Base-by-base conservation (phyloP, 1,140 invertebrate species). In the Drosophila bipectinata region DNA sequence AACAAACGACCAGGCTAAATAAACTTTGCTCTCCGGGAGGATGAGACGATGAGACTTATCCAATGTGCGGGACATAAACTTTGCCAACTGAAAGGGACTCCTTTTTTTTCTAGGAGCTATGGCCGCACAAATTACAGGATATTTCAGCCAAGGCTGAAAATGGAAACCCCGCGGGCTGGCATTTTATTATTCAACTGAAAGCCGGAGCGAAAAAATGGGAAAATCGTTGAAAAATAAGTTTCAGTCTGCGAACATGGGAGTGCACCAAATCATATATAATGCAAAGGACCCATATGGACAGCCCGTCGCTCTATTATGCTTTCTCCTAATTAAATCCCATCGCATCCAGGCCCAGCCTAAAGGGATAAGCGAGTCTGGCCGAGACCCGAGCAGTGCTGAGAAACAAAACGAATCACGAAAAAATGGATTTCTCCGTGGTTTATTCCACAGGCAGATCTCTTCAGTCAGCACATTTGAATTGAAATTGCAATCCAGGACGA, bases 51-150 rank as follows among this genome's bases (percentile, higher is more conserved):
- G 68, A 44, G 41, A 77, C 72, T 77, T 67, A 72, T 67, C 62
- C 76, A 69, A 79, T 71, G 68, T 72, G 74, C 69, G 64, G 60
- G 51, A 52, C 69, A 78, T 81, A 78, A 85, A 79, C 66, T 78
- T 69, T 68, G 37, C 48, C 73, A 32, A 4, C 62, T 39, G 49
- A 74, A 74, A 53, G 32, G 30, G 54, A 58, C 61, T 48, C 32
- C 14, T 37, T 32, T 45, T 44, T 18, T 47, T 9, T 39, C 21
- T 26, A 69, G 63, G 30, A 53, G 62, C 48, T 55, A 62, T 44
- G 41, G 5, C 63, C 41, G 44, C 51, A 59, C 47, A 71, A 52
- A 59, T 53, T 72, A 71, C 55, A 48, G 30, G 37, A 71, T 47
- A 58, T 47, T 71, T 71, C 45, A n/a, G 44, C n/a, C 28, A 58